Evolutionary conservation across 2,113 vertebrate genomes (phyloP), one percentile per base, ranked within the genome.

Genomic region (Bubo blakistoni): DNA sequence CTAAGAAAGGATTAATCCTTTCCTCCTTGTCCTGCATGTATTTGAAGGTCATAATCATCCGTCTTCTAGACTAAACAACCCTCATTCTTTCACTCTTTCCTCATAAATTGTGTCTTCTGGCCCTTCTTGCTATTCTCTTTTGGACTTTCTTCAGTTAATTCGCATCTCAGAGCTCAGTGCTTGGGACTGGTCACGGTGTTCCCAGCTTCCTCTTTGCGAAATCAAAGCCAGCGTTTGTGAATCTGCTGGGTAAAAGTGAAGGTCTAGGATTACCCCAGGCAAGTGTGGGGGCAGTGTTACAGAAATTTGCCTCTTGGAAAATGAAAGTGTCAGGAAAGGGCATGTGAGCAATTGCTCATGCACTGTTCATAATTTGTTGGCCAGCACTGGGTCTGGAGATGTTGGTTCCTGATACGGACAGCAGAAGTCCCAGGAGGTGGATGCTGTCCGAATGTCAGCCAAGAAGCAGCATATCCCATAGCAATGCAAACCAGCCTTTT

Each of bases 271-370:
- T 93, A 70, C 90, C 62, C 29, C 25, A 94, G 88, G 74, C 3
- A n/a, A 94, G n/a, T 24, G 21, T 51, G 63, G 59, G 94, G 54
- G 65, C 54, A 77, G 61, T 36, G 26, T 26, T 85, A 61, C 29
- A 87, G 80, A 95, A 96, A 97, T 80, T 93, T 57, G 52, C 61
- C 46, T 86, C 89, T 86, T 81, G 34, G 34, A 52, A 84, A 52
- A 47, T 17, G 27, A 24, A 80, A 69, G 25, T 15, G 3, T 36
- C 5, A 4, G 62, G 36, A 79, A 82, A 59, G 34, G 17, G 8
- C 1, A 0, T 29, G 57, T 0, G 15, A 58, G 51, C 42, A 38
- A 19, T 38, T 18, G 40, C 42, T 85, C 2, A 1, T 11, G 9
- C 0, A 1, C 70, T 71, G 29, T 40, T 59, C 13, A 4, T n/a